These are phyloP conservation scores for Lepidostoma basale DNA, from an alignment of 1,140 invertebrate genomes.

Conservation along the genomic window DNA sequence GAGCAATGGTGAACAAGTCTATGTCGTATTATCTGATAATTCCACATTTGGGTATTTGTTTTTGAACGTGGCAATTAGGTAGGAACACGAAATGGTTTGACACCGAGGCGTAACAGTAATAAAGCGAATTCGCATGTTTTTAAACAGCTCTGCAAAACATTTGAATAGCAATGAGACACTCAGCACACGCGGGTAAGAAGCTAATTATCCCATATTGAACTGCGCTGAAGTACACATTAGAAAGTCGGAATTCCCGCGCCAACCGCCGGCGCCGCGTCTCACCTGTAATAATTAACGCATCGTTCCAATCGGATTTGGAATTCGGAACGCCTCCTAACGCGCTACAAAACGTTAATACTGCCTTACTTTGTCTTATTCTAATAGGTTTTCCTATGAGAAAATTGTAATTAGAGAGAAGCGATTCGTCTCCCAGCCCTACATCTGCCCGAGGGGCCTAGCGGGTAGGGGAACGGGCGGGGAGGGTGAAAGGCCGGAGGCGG, in stretches of 20 bases:
- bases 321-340: slow-evolving; percentile 18
- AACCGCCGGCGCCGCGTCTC: not conserved
- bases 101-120: no score
- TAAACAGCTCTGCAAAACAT: no score
- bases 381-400: slow-evolving; percentile 41
- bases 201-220: no score
- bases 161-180: no score
- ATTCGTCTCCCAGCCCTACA: slow-evolving; percentile 34
- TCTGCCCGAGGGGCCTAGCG: not conserved
- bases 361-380: slow-evolving; percentile 43
- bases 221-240: no score
- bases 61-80: no score
- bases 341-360: slow-evolving; percentile 41
- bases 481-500: not conserved
- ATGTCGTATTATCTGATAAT: no score
- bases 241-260: not conserved
- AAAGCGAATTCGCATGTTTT: no score
- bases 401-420: slow-evolving; percentile 43
- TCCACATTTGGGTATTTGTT: no score
- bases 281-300: slow-evolving; percentile 37
- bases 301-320: slow-evolving; percentile 8
- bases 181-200: no score
- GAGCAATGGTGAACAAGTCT: no score
- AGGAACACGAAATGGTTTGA: no score
- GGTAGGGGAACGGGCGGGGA: not conserved